Conservation (phyloP, 2,888 invertebrate species). For the Acanthoscelides obtectus region DNA sequence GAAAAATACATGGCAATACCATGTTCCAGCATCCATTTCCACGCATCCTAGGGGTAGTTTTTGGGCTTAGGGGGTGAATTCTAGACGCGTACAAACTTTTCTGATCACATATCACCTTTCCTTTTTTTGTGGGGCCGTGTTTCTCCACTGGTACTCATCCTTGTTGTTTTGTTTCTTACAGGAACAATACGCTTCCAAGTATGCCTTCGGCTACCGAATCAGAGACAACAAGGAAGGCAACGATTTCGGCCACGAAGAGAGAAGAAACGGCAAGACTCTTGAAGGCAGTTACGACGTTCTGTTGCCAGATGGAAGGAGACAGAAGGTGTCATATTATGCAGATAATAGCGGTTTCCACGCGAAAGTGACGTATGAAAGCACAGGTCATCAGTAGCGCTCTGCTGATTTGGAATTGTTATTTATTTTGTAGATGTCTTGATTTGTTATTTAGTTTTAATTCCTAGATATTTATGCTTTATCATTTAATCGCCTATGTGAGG, state of each 20-base stretch:
- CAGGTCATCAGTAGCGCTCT: constrained; percentile 28
- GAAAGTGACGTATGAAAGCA: constrained; percentile 60
- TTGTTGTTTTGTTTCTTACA: too few relatives aligned
- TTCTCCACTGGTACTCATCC: too few relatives aligned
- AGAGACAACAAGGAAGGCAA: constrained; percentile 67
- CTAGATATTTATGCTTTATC: not conserved
- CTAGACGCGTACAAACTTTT: too few relatives aligned
- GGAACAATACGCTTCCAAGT: constrained; percentile 44
- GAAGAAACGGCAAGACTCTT: constrained; percentile 61
- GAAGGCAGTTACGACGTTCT: constrained; percentile 74
- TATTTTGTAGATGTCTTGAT: constrained; percentile 4
- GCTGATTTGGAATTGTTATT: not conserved
- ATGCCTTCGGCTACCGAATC: constrained; percentile 64
- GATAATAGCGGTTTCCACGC: constrained; percentile 75
- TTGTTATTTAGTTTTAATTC: constrained; percentile 5
- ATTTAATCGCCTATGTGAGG: not conserved
- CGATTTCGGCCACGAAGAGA: constrained; percentile 74
- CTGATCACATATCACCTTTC: too few relatives aligned
- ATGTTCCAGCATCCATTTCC: too few relatives aligned
- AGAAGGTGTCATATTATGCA: constrained; percentile 72
- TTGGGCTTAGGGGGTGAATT: too few relatives aligned
- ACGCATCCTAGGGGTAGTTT: too few relatives aligned
- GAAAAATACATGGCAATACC: too few relatives aligned
- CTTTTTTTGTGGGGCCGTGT: too few relatives aligned
- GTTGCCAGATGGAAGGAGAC: constrained; percentile 73